Conservation (phyloP, 2,888 invertebrate species). For the Cotesia congregata region DNA sequence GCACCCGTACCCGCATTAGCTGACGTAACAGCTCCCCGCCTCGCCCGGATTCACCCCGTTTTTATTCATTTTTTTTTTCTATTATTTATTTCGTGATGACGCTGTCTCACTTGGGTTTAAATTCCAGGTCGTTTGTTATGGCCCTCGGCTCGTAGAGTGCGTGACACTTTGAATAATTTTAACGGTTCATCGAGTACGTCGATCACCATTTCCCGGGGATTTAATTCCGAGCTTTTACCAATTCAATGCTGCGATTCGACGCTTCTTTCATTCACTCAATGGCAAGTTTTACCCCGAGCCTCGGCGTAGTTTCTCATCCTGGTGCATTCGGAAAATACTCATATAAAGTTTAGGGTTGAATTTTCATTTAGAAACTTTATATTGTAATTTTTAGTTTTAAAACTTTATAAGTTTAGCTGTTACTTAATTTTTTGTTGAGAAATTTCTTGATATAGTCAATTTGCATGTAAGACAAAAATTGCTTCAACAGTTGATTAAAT, state of each 20-base stretch:
- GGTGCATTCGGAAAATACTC: not conserved
- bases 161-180: slow-evolving; percentile 27
- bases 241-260: slow-evolving; percentile 5
- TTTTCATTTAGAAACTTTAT: too few relatives aligned
- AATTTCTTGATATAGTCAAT: too few relatives aligned
- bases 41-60: not conserved
- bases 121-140: not conserved
- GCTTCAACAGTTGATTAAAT: too few relatives aligned
- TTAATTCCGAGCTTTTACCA: slow-evolving; percentile 19
- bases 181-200: slow-evolving; percentile 6
- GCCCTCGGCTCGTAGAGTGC: not conserved
- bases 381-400: too few relatives aligned
- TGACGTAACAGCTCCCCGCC: not conserved
- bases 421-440: too few relatives aligned
- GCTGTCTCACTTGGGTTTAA: not conserved
- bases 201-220: slow-evolving; percentile 23
- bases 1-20: not conserved
- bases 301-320: not conserved
- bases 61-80: slow-evolving; percentile 2
- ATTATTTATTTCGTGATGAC: not conserved
- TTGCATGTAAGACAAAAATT: too few relatives aligned
- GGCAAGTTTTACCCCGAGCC: not conserved
- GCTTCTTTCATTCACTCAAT: slow-evolving; percentile 6
- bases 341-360: too few relatives aligned
- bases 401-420: too few relatives aligned